phyloP scores from a whole-genome alignment of 2,888 invertebrate genomes.

The Hetaerina titia region DNA sequence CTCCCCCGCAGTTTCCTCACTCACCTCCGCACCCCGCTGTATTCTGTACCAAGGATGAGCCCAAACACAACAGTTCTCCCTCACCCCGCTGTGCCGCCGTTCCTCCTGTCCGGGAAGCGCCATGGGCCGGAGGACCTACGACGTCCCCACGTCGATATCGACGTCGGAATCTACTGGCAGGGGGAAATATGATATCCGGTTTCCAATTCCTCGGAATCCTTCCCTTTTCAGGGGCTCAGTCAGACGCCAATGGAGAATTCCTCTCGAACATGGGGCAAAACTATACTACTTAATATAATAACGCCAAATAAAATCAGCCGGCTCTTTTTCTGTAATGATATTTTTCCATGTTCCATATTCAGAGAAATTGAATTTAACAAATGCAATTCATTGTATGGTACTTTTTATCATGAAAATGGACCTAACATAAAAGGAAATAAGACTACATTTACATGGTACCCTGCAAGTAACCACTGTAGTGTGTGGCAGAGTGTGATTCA shows the following conservation, averaged over 20 bases:
- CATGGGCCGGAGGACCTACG: background rate
- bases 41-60: background rate
- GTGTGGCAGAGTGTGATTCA: too few species aligned
- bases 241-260: background rate
- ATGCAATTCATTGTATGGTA: too few species aligned
- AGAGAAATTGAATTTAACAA: too few species aligned
- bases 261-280: background rate
- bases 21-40: background rate
- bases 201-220: background rate
- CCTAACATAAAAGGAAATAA: too few species aligned
- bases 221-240: background rate
- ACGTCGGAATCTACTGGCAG: background rate
- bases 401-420: too few species aligned
- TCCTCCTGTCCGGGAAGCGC: background rate
- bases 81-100: background rate
- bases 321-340: too few species aligned
- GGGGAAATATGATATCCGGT: constrained; percentile 26
- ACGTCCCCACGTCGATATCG: background rate
- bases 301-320: background rate
- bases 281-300: background rate
- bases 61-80: background rate
- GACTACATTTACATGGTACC: too few species aligned
- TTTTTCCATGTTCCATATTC: too few species aligned
- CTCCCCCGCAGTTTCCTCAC: too few species aligned
- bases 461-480: too few species aligned